phyloP scores from a whole-genome alignment of 2,113 vertebrate species.

The Theristicus caerulescens region DNA sequence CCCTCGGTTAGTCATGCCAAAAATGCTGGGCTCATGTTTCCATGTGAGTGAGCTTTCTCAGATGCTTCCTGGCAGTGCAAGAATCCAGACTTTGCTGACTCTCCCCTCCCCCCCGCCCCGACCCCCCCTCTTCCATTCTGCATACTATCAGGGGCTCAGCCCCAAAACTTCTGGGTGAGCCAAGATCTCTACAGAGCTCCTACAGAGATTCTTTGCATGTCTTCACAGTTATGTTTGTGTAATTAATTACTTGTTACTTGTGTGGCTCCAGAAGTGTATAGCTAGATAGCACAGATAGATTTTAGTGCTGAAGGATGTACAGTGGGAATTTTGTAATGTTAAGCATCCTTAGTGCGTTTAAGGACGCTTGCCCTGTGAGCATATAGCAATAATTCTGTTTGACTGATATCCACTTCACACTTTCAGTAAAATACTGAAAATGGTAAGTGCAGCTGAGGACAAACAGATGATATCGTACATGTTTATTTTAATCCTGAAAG shows the following conservation, averaged over 20 bases:
- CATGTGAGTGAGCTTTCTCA: not conserved
- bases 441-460: constrained; percentile 57
- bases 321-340: constrained; percentile 29
- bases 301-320: not conserved
- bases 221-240: constrained; percentile 19
- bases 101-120: not conserved
- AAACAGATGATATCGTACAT: constrained; percentile 17
- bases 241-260: constrained; percentile 24
- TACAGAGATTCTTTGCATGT: constrained; percentile 27
- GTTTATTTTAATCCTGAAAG: constrained; percentile 28
- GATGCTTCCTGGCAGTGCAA: not conserved
- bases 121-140: not conserved
- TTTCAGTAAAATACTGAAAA: constrained; percentile 45
- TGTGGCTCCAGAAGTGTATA: not conserved
- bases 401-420: constrained; percentile 50
- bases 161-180: not conserved
- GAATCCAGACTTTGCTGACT: not conserved
- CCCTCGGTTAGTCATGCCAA: not conserved
- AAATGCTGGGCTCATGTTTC: not conserved
- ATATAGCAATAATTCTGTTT: constrained; percentile 37
- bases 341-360: constrained; percentile 19
- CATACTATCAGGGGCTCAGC: not conserved
- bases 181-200: constrained; percentile 29
- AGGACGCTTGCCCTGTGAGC: constrained; percentile 16
- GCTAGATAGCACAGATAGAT: not conserved